Evolutionary conservation across 2,888 invertebrate genomes (phyloP), one percentile per base, ranked within the genome.

Genomic region (Anoplius nigerrimus): DNA sequence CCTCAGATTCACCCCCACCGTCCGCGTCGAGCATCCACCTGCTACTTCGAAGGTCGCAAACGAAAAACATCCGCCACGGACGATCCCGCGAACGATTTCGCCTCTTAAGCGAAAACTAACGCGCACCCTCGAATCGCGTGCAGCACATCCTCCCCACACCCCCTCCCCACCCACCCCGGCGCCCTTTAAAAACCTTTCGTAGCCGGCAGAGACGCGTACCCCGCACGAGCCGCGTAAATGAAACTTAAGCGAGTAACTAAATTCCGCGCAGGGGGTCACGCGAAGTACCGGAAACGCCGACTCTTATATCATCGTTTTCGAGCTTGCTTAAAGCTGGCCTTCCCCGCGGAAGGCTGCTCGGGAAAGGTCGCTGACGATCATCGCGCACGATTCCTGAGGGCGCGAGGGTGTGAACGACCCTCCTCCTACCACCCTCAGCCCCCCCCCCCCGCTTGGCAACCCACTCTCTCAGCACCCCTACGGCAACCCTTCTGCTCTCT

Each of bases 231-330:
- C 76, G 65, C 61, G 34, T 34, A 77, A 82, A 77, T 82, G 79
- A 82, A 82, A 81, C 79, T 82, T 81, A 77, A 82, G 79, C 77
- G 82, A 79, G 77, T 79, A 72, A 74, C 76, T 76, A 76, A 82
- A 80, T 72, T 74, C 67, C 66, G 58, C 51, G 66, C 34, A n/a
- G n/a, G 34, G 34, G 62, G 58, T 73, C 82, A 82, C 82, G 82
- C 82, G 75, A 82, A 52, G 52, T n/a, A 55, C 20, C 22, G 34
- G 34, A 57, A 45, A 27, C 56, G 51, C 56, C 58, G 56, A 62
- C 67, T 75, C 72, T 70, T 61, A 66, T 67, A 34, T 34, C 48
- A 62, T 46, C 62, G 18, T 65, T 67, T 60, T 69, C 62, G 24
- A 67, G 56, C 34, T 34, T 34, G 4, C 4, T 27, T 27, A 34